These are phyloP conservation scores for Luscinia megarhynchos DNA, from an alignment of 2,797 vertebrate genomes.

Conservation along the genomic window DNA sequence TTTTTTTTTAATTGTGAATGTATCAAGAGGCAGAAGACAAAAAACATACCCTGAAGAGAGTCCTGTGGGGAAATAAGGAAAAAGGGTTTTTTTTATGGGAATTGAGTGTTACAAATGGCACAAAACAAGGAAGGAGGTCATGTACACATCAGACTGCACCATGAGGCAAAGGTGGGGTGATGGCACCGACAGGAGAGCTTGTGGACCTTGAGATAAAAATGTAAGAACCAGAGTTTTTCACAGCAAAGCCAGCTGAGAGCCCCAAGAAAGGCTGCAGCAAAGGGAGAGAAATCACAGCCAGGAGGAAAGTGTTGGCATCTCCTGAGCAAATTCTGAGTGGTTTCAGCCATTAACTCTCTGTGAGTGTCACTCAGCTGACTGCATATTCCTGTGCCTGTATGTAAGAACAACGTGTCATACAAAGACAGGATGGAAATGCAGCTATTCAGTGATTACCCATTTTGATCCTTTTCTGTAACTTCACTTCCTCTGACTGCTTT, in stretches of 20 bases:
- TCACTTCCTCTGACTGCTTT: background rate
- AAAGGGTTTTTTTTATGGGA: background rate
- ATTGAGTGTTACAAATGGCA: background rate
- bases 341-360: background rate
- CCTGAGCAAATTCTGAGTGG: background rate
- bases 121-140: background rate
- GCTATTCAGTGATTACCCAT: background rate
- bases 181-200: background rate
- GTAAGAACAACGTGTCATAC: background rate
- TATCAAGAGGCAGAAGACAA: background rate
- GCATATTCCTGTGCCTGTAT: background rate
- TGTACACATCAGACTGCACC: background rate
- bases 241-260: background rate
- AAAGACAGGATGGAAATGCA: background rate
- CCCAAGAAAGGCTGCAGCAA: background rate
- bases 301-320: background rate
- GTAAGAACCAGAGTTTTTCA: background rate
- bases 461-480: background rate
- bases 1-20: background rate
- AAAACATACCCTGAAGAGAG: background rate
- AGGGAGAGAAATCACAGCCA: background rate
- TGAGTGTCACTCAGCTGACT: background rate
- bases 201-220: background rate
- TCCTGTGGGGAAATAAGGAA: background rate
- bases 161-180: fast-evolving